These are phyloP conservation scores for Leucophenga maculata DNA, from an alignment of 2,888 invertebrate genomes.

Conservation along the genomic window DNA sequence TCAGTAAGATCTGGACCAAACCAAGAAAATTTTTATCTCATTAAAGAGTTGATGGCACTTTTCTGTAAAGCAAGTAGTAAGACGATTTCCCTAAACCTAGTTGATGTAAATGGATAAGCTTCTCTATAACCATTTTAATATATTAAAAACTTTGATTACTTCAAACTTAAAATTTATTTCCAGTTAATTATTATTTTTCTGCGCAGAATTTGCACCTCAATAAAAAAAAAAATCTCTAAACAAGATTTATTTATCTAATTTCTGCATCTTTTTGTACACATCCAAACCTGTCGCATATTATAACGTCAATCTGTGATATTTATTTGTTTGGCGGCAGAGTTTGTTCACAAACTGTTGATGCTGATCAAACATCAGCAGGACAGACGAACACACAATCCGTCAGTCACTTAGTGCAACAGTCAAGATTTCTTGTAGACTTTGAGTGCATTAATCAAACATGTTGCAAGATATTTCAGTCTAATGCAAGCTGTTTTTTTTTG, in stretches of 20 bases:
- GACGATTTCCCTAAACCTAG: too few species aligned
- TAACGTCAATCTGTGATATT: conserved; percentile 7
- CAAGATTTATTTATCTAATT: conserved; percentile 16
- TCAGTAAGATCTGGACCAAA: too few species aligned
- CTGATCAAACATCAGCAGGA: too few species aligned
- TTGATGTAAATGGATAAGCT: too few species aligned
- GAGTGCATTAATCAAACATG: conserved; percentile 63
- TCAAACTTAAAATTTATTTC: too few species aligned
- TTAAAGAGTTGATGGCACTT: too few species aligned
- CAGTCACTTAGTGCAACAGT: not conserved
- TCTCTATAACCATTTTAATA: too few species aligned
- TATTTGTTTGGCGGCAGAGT: conserved; percentile 12
- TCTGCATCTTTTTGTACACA: conserved; percentile 8
- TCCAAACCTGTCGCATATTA: not conserved
- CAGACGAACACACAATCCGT: not conserved
- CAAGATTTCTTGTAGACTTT: conserved; percentile 59
- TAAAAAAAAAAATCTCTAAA: not conserved
- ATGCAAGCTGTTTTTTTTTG: not conserved
- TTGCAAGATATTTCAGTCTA: not conserved
- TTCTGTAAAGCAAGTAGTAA: too few species aligned
- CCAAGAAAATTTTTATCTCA: too few species aligned
- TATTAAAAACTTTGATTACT: too few species aligned
- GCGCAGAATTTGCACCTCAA: conserved; percentile 18
- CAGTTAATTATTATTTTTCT: not conserved
- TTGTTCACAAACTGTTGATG: not conserved